Conservation (phyloP, 1,140 invertebrate species). For the Drosophila albomicans region DNA sequence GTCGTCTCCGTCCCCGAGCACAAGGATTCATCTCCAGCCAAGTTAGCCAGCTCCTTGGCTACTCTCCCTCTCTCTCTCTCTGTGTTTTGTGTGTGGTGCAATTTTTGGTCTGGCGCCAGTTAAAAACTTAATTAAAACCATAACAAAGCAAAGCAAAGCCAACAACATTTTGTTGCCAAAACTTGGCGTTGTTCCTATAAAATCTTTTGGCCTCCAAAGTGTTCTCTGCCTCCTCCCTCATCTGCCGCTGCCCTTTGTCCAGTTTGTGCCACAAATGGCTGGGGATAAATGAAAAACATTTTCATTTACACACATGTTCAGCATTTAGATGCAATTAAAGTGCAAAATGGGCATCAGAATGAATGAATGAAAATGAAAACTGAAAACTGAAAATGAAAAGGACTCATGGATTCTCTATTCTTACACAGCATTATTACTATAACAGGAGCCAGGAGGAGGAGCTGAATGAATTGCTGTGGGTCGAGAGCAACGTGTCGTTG, state of each 20-base stretch:
- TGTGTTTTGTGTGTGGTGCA: constrained; percentile 45
- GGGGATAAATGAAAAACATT: constrained; percentile 54
- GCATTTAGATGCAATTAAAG: constrained; percentile 73
- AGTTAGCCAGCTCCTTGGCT: not conserved
- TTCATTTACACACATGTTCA: constrained; percentile 75
- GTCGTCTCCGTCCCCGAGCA: not conserved
- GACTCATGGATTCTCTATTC: constrained; percentile 9
- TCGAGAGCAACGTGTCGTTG: constrained; percentile 53
- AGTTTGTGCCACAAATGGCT: not conserved
- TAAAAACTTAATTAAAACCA: constrained; percentile 82
- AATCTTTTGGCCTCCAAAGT: constrained; percentile 56
- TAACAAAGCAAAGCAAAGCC: constrained; percentile 68
- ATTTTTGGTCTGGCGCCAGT: constrained; percentile 74
- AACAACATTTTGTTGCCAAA: constrained; percentile 54
- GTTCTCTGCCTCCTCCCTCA: not conserved
- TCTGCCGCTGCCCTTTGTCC: constrained; percentile 1
- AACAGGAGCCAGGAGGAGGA: not conserved
- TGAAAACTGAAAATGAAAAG: constrained; percentile 7
- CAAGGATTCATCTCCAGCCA: constrained; percentile 3
- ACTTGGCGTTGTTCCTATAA: constrained; percentile 60
- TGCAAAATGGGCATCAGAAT: constrained; percentile 44
- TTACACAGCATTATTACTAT: not conserved
- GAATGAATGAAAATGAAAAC: constrained; percentile 6
- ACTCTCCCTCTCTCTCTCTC: no score
- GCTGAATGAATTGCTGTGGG: not conserved